Evolutionary conservation across 1,140 invertebrate species (phyloP), one percentile per base, ranked within the genome.

Genomic region (Nasonia longicornis): DNA sequence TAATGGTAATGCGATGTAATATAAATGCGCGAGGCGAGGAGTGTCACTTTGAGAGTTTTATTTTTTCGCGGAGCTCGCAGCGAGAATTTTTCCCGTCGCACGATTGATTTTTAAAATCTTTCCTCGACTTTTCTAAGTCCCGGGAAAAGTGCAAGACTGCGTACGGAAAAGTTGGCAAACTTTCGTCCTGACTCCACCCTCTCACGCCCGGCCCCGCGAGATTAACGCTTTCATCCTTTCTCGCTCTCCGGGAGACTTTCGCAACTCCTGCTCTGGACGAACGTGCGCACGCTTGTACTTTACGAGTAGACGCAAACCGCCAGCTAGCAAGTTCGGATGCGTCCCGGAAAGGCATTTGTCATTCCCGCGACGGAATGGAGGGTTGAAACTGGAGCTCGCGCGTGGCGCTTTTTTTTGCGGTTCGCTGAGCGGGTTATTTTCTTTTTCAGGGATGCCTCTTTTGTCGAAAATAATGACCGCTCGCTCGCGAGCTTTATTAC

Each of bases 131-230:
- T 6, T 20, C 20, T 20, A 58, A 58, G n/a, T n/a, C 16, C 52
- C 0, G 38, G 3, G 16, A 58, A n/a, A n/a, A 58, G 16, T 20
- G 52, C 20, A 58, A 20, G 20, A 58, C 45, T 6, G 14, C n/a
- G 7, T 16, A 79, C 26, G 14, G n/a, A 58, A 58, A 73, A n/a
- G 29, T 75, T 78, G 76, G 38, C 35, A n/a, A 63, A 66, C 79
- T 64, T 77, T 83, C 73, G 67, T 77, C 73, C 45, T 3, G 6
- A 66, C 67, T 81, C 74, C 67, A 81, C 67, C 22, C 38, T 26
- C 42, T 72, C n/a, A 14, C 77, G 31, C 31, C 31, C 31, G 26
- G 48, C 63, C 29, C 45, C 42, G 35, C 20, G 31, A 31, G 52
- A 42, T 71, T 63, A 72, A 80, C 63, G 20, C n/a, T 45, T 79